Evolutionary conservation across 2,888 invertebrate species (phyloP).

Genomic region (Aelia acuminata): DNA sequence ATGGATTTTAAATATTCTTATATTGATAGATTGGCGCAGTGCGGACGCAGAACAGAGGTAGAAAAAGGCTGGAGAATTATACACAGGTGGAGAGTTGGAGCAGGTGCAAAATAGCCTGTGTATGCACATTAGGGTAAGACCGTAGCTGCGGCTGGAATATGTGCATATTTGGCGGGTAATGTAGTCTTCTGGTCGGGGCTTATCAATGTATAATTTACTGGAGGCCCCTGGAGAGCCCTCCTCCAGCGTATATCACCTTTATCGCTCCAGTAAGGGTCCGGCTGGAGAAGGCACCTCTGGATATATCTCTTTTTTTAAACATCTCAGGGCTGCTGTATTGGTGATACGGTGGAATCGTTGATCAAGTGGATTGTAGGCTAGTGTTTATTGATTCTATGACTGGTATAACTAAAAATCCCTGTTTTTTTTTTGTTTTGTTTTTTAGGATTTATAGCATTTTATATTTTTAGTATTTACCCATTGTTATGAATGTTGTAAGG

Average conservation of each 20-base stretch:
- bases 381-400: not conserved
- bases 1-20: too few species aligned
- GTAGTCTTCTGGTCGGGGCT: slow-evolving; percentile 46
- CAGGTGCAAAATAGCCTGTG: slow-evolving; percentile 46
- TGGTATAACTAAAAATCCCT: too few species aligned
- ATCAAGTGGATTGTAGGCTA: not conserved
- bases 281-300: slow-evolving; percentile 9
- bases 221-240: slow-evolving; percentile 22
- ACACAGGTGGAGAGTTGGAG: not conserved
- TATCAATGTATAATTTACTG: slow-evolving; percentile 50
- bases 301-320: slow-evolving; percentile 39
- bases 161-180: slow-evolving; percentile 51
- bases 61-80: not conserved
- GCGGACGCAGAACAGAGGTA: not conserved
- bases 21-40: not conserved
- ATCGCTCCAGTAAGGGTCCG: slow-evolving; percentile 29
- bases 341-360: not conserved
- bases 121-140: slow-evolving; percentile 49
- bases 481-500: too few species aligned
- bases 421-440: too few species aligned
- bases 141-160: slow-evolving; percentile 33
- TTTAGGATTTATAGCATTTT: too few species aligned
- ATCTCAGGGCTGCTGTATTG: slow-evolving; percentile 19
- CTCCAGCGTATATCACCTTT: slow-evolving; percentile 43
- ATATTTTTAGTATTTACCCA: too few species aligned